A percentile compares a stretch with the other conserved stretches of the same genome.
phyloP scores from a whole-genome alignment of 2,888 invertebrate species.

The Hemistola chrysoprasaria region DNA sequence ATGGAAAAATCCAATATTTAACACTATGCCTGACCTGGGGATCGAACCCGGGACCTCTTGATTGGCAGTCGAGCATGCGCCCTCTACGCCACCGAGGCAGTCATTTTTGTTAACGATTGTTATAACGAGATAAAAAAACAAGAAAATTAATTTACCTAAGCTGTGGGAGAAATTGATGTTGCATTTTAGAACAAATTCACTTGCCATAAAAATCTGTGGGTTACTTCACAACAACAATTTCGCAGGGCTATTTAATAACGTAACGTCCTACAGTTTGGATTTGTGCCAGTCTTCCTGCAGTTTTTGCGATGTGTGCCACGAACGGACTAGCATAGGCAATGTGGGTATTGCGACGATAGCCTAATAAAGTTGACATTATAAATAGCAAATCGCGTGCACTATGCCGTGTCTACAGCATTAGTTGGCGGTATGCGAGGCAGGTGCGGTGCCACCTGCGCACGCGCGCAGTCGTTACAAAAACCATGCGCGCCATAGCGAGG shows the following conservation, averaged over 20 bases:
- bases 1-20: too few relatives aligned
- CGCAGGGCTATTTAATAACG: constrained; percentile 2
- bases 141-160: too few relatives aligned
- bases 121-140: too few relatives aligned
- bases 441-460: constrained; percentile 79
- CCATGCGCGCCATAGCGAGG: constrained; percentile 47
- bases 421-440: constrained; percentile 70
- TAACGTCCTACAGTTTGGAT: neutral
- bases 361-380: constrained; percentile 26
- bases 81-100: too few relatives aligned
- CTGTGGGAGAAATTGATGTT: too few relatives aligned
- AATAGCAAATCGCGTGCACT: constrained; percentile 53
- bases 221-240: too few relatives aligned
- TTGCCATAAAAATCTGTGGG: too few relatives aligned
- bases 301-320: constrained; percentile 14
- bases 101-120: too few relatives aligned
- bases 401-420: constrained; percentile 59
- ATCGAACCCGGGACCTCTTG: too few relatives aligned
- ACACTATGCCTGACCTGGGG: too few relatives aligned
- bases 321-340: constrained; percentile 5
- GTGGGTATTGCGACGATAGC: constrained; percentile 16
- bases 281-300: neutral
- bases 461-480: constrained; percentile 73
- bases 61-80: too few relatives aligned
- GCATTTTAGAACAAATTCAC: too few relatives aligned